phyloP scores from a whole-genome alignment of 2,888 invertebrate genomes.

The Blastobasis lacticolella region DNA sequence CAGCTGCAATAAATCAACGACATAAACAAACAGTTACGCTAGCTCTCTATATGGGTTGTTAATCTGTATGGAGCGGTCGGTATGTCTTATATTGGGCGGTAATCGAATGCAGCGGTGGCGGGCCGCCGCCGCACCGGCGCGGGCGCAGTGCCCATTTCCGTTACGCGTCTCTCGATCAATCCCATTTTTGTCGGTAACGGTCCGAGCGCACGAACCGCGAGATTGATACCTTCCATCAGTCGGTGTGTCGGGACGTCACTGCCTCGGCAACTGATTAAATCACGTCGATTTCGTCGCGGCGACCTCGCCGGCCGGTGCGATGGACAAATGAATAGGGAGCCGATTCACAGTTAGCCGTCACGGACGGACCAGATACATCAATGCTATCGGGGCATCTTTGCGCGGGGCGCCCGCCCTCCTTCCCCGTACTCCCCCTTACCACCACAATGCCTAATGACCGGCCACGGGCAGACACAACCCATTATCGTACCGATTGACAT shows the following conservation, averaged over 20 bases:
- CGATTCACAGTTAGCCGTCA: conserved; percentile 55
- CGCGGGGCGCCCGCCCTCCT: conserved; percentile 14
- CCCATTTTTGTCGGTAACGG: conserved; percentile 64
- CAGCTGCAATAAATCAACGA: conserved; percentile 28
- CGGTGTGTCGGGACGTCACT: conserved; percentile 55
- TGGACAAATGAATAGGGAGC: conserved; percentile 51
- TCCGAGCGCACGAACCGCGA: conserved; percentile 60
- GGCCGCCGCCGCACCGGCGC: conserved; percentile 52
- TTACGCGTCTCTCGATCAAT: conserved; percentile 61
- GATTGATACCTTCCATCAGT: conserved; percentile 70
- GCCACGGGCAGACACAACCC: too few species aligned
- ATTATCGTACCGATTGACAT: too few species aligned
- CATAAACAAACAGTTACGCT: conserved; percentile 25
- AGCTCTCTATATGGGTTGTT: conserved; percentile 32
- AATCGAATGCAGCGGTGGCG: conserved; percentile 65
- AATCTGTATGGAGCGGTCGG: conserved; percentile 21
- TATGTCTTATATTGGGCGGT: conserved; percentile 34
- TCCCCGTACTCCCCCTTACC: too few species aligned
- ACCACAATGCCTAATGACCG: neutral
- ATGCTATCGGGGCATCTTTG: conserved; percentile 35
- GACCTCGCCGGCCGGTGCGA: conserved; percentile 22
- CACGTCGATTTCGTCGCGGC: conserved; percentile 59
- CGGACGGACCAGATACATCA: conserved; percentile 50
- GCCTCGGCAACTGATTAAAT: conserved; percentile 65
- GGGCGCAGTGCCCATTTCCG: conserved; percentile 63